Base-by-base conservation (phyloP, 2,797 vertebrate species). In the Myotis planiceps region DNA sequence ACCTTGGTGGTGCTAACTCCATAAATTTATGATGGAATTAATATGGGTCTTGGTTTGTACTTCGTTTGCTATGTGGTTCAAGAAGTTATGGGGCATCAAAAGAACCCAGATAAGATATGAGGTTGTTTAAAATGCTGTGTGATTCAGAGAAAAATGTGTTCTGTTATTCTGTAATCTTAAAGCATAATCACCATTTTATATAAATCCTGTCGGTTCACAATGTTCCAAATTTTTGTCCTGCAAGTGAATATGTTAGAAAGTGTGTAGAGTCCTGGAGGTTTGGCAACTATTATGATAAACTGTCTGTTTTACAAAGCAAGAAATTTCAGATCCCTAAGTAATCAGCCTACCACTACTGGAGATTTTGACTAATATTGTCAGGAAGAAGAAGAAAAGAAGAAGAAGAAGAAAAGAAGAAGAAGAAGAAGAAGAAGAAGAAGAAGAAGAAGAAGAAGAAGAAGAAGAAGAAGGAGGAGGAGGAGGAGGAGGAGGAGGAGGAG, bases 91-190 rank as follows among this genome's bases (percentile, higher is more conserved):
- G 8, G 15, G 15, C 15, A 79, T 47, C 42, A 21, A 58, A 84
- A 39, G 10, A 34, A 15, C 29, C 47, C 13, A 58, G 88, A 51
- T 51, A 25, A 75, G 42, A 72, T n/a, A 55, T 74, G 14, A 4
- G 0, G 9, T 68, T 68, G 15, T 27, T 83, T 72, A 89, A 94
- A 95, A 66, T 76, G 47, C 19, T 45, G 0, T 71, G 9, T 9
- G 76, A 74, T 37, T 83, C 27, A 78, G 51, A 79, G 21, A 75
- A 96, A 95, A 72, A 7, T 55, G 13, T 27, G 8, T 21, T 65
- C 29, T 39, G 29, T 63, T 74, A 12, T 58, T 93, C n/a, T 65
- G 2, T 53, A 14, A 88, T 27, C 29, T 45, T 34, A 53, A 68
- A 85, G 34, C 10, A 66, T 12, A 82, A 65, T 19, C 45, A 45